Percentiles rank a stretch among this genome's conserved stretches.
Evolutionary conservation across 2,113 vertebrate species (phyloP).

Genomic region (Peucedramus taeniatus): DNA sequence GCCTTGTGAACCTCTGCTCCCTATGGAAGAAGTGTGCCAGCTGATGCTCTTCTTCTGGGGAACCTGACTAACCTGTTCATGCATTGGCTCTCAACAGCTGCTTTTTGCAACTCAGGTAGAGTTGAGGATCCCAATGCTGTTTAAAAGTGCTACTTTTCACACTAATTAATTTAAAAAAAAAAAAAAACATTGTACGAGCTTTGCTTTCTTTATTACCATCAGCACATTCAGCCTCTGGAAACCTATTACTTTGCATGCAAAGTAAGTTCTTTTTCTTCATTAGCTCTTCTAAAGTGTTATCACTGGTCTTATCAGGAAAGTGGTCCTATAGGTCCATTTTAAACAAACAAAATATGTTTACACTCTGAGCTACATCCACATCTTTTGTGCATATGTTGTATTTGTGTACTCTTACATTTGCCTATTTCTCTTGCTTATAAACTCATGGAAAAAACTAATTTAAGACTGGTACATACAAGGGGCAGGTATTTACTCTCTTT

Average conservation of each 20-base stretch:
- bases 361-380: fast-evolving
- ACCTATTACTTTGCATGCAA: not conserved
- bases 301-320: not conserved
- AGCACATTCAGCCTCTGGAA: not conserved
- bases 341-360: not conserved
- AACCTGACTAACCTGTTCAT: not conserved
- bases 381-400: not conserved
- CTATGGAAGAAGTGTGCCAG: not conserved
- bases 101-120: not conserved
- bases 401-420: not conserved
- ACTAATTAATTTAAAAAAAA: not conserved
- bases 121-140: not conserved
- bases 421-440: not conserved
- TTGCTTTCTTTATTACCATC: not conserved
- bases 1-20: not conserved
- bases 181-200: fast-evolving
- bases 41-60: not conserved
- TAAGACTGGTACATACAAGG: not conserved
- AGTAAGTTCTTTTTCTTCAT: not conserved
- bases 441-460: not conserved
- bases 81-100: fast-evolving
- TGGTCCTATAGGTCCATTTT: not conserved
- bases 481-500: not conserved
- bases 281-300: not conserved
- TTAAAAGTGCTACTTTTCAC: not conserved